These are phyloP conservation scores for Diglossa cyanea DNA, from an alignment of 2,797 vertebrate species.

Conservation along the genomic window DNA sequence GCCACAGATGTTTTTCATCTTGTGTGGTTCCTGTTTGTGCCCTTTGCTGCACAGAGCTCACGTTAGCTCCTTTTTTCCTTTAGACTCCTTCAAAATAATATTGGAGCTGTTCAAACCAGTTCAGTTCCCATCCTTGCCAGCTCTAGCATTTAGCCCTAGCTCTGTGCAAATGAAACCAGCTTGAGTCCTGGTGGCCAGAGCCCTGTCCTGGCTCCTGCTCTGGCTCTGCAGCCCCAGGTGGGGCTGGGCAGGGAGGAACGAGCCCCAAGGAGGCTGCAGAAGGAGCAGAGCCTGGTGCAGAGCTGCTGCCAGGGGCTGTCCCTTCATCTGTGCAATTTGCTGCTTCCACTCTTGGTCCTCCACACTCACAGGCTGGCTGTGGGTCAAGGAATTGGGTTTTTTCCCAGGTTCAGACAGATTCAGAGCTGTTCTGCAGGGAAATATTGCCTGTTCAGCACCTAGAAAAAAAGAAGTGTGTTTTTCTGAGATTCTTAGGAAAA, in stretches of 20 bases:
- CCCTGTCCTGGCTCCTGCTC: background rate
- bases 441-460: background rate
- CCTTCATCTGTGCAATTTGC: accelerated
- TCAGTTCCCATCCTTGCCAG: background rate
- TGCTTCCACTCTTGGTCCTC: accelerated
- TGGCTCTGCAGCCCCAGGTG: accelerated
- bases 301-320: background rate
- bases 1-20: background rate
- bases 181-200: accelerated
- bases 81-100: background rate
- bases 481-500: background rate
- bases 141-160: background rate
- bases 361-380: background rate
- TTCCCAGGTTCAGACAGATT: background rate
- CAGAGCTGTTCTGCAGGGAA: background rate
- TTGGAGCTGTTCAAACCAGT: background rate
- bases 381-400: background rate
- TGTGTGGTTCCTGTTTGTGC: background rate
- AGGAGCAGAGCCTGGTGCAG: background rate
- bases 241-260: background rate
- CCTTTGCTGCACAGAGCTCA: background rate
- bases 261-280: background rate
- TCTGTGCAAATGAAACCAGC: background rate
- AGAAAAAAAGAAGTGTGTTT: accelerated
- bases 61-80: background rate